A percentile compares a stretch with the other conserved stretches of the same genome.
Conservation (phyloP, 2,797 vertebrate genomes). For the Lepus townsendii region DNA sequence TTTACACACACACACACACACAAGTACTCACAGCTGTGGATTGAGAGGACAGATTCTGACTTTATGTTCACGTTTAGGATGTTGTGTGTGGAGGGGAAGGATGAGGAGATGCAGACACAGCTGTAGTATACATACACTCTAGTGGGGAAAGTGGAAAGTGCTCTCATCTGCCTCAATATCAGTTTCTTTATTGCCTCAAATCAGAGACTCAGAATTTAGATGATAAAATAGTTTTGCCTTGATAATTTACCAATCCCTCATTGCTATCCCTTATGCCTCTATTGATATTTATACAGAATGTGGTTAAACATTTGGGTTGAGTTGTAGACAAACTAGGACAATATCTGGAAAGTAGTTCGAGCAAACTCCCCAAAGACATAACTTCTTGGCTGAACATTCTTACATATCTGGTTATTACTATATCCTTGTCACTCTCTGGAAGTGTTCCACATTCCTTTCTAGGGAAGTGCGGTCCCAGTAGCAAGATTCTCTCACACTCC, state of each 20-base stretch:
- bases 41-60: constrained; percentile 17
- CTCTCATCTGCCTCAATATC: neutral
- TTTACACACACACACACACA: neutral
- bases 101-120: neutral
- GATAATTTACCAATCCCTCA: neutral
- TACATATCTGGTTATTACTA: neutral
- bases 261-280: neutral
- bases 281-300: neutral
- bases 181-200: constrained; percentile 46
- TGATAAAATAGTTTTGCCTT: constrained; percentile 32
- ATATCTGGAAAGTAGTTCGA: neutral
- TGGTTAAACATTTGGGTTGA: constrained; percentile 10
- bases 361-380: constrained; percentile 38
- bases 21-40: neutral
- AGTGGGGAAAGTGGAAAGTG: neutral
- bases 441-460: constrained; percentile 1
- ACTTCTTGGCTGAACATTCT: constrained; percentile 24
- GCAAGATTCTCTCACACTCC: neutral
- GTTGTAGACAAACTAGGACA: neutral
- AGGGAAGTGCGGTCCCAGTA: neutral
- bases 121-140: neutral
- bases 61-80: neutral
- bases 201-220: constrained; percentile 18
- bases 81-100: neutral
- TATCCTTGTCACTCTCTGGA: neutral